phyloP scores from a whole-genome alignment of 2,888 invertebrate genomes.

The Spodoptera picta region DNA sequence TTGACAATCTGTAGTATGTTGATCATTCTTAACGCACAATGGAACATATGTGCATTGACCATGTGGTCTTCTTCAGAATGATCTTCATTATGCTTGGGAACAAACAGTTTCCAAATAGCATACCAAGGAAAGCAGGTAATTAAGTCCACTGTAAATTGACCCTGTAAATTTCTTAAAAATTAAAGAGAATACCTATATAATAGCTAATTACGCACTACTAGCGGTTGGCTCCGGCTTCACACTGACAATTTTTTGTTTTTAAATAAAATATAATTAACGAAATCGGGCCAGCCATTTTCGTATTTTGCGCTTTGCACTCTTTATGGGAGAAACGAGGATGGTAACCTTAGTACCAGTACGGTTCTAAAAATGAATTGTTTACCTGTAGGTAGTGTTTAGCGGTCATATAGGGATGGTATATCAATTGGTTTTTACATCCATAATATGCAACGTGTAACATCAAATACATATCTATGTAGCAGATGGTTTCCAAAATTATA shows the following conservation, averaged over 20 bases:
- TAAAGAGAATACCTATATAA: too few relatives aligned
- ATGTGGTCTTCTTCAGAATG: slow-evolving; percentile 71
- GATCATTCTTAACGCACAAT: slow-evolving; percentile 78
- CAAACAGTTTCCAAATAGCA: slow-evolving; percentile 69
- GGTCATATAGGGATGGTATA: slow-evolving; percentile 87
- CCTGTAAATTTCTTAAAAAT: slow-evolving; percentile 62
- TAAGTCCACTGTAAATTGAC: slow-evolving; percentile 80
- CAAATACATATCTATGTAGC: slow-evolving; percentile 84
- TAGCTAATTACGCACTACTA: too few relatives aligned
- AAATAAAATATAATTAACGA: too few relatives aligned
- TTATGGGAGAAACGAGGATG: too few relatives aligned
- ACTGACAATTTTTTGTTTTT: too few relatives aligned
- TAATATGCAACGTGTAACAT: slow-evolving; percentile 87
- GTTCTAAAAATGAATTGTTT: slow-evolving; percentile 26
- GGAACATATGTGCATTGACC: slow-evolving; percentile 72
- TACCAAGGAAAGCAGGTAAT: slow-evolving; percentile 86
- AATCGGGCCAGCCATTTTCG: too few relatives aligned
- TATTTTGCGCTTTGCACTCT: too few relatives aligned
- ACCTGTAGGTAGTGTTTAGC: slow-evolving; percentile 83
- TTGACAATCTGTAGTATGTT: slow-evolving; percentile 83
- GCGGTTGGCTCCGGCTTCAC: too few relatives aligned
- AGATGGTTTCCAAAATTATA: slow-evolving; percentile 77
- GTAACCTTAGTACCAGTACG: too few relatives aligned
- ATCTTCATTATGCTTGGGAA: slow-evolving; percentile 75
- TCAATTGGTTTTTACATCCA: slow-evolving; percentile 82